Percentiles rank a stretch among this genome's conserved stretches.
phyloP scores from a whole-genome alignment of 92 coral and sea anemone species.

The Siderastrea radians region DNA sequence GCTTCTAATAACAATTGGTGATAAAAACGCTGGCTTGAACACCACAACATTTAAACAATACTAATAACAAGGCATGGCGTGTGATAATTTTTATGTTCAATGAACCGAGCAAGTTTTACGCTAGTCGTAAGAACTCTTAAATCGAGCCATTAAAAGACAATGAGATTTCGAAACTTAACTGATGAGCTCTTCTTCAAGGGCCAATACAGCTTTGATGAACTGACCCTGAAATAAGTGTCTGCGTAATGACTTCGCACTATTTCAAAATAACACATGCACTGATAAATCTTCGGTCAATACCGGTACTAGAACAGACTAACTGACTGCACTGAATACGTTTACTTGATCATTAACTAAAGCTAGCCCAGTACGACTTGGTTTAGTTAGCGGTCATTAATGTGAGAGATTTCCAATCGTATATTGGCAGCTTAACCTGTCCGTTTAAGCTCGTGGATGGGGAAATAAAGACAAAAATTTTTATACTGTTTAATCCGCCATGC shows the following conservation, averaged over 20 bases:
- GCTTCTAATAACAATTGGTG: not conserved
- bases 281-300: not conserved
- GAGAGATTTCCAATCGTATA: not conserved
- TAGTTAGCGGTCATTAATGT: not conserved
- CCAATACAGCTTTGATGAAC: slow-evolving; percentile 5
- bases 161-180: slow-evolving; percentile 8
- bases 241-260: not conserved
- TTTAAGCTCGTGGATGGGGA: not conserved
- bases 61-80: slow-evolving; percentile 1
- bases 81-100: not conserved
- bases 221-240: slow-evolving; percentile 9
- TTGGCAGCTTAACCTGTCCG: not conserved
- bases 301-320: not conserved
- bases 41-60: slow-evolving; percentile 24
- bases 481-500: not conserved
- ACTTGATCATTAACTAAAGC: not conserved
- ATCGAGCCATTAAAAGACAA: slow-evolving; percentile 34
- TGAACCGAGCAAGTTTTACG: not conserved
- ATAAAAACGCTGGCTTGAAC: slow-evolving; percentile 8
- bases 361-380: not conserved
- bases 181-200: not conserved
- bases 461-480: not conserved
- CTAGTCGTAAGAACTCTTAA: slow-evolving; percentile 4
- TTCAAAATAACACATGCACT: not conserved
- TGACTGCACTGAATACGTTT: not conserved